Base-by-base conservation (phyloP, 2,113 vertebrate genomes). In the Paracanthobrama guichenoti region DNA sequence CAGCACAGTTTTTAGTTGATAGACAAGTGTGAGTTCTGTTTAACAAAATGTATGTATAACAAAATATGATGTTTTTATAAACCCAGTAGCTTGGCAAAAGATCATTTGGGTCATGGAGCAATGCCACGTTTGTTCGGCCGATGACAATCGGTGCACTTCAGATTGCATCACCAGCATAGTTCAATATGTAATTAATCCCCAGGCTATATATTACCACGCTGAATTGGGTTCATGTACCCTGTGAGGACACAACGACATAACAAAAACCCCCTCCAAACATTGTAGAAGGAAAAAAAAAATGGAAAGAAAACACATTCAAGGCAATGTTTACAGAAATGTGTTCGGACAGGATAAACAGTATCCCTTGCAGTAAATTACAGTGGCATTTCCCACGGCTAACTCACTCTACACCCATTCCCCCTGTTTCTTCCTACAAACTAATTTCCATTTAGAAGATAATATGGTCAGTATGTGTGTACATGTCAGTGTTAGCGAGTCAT, bases 321-420 rank as follows among this genome's bases (percentile, higher is more conserved):
- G 67, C 66, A 59, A 80, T 85, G 77, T 85, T 85, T 85, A 48
- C 66, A 35, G 53, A 80, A 57, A 72, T 62, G 48, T 79, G 84
- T 73, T 73, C 22, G 10, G 60, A 77, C 1, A 2, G 84, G 76
- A 80, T 80, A 80, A 85, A 85, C 57, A 62, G 57, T 64, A 50
- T 75, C 60, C 26, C 28, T 67, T 46, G 59, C 74, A 50, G n/a
- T 78, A 31, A n/a, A 64, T 35, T 77, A 62, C 73, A 76, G 44
- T 50, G 82, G 44, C 20, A 66, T 74, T 44, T 77, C 60, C 44
- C 73, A 35, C 2, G 35, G 60, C 82, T 77, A 84, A 20, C 44
- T 66, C 59, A 66, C 50, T 62, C 44, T 18, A 39, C 26, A 75
- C 26, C 26, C 26, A 1, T 75, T 64, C 82, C 31, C 42, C 60